These are phyloP conservation scores for Lucifuga dentata DNA, from an alignment of 2,113 vertebrate genomes.

Conservation along the genomic window DNA sequence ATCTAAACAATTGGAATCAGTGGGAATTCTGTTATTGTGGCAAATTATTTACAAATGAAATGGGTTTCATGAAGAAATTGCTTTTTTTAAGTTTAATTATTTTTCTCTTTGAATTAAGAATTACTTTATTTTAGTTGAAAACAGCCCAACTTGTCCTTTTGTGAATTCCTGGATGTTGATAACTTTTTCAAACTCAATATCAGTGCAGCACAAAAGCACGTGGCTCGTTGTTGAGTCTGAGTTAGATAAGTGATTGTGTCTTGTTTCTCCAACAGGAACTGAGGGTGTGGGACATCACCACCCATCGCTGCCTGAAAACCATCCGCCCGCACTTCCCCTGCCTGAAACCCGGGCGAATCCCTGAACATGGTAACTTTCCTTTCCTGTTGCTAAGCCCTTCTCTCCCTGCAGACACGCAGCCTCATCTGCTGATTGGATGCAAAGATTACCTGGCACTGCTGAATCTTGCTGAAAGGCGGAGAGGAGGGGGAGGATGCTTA, in stretches of 20 bases:
- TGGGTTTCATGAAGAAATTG: too few relatives aligned
- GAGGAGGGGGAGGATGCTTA: slow-evolving; percentile 21
- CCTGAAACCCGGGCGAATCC: slow-evolving; percentile 43
- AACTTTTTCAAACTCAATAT: too few relatives aligned
- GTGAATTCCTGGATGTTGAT: too few relatives aligned
- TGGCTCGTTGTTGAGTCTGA: not conserved
- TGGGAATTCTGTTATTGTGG: too few relatives aligned
- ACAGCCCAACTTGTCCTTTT: too few relatives aligned
- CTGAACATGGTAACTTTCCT: slow-evolving; percentile 73
- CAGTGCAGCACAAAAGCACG: too few relatives aligned
- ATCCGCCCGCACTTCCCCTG: slow-evolving; percentile 61
- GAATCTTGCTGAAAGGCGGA: slow-evolving; percentile 34
- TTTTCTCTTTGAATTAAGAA: too few relatives aligned
- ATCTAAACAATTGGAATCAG: too few relatives aligned
- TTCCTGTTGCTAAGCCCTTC: slow-evolving; percentile 57
- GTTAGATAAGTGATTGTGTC: not conserved
- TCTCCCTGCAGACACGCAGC: slow-evolving; percentile 22
- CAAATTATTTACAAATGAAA: too few relatives aligned
- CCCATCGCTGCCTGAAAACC: slow-evolving; percentile 69
- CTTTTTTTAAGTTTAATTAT: too few relatives aligned
- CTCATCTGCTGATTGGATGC: slow-evolving; percentile 58
- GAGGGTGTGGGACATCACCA: slow-evolving; percentile 72
- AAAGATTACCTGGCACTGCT: slow-evolving; percentile 64
- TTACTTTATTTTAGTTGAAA: too few relatives aligned
- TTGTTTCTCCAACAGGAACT: slow-evolving; percentile 45